These are phyloP conservation scores for Damaliscus lunatus DNA, from an alignment of 2,113 vertebrate species.

Conservation along the genomic window DNA sequence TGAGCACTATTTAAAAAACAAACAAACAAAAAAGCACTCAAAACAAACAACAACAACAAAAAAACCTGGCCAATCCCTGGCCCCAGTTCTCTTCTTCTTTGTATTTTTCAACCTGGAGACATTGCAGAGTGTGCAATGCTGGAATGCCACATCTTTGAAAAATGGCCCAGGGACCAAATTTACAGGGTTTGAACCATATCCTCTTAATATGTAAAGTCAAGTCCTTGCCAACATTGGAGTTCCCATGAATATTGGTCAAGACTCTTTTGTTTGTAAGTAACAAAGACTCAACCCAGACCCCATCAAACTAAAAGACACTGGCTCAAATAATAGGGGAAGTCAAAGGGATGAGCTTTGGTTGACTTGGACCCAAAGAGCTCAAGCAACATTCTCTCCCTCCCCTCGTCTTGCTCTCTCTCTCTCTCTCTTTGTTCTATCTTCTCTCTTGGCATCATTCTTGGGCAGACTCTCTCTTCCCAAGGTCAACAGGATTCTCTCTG, in stretches of 20 bases:
- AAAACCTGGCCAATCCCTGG: neutral
- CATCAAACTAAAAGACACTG: neutral
- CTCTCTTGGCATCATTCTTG: neutral
- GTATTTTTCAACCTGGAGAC: neutral
- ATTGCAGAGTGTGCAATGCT: rapidly evolving
- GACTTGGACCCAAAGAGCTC: neutral
- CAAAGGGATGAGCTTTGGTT: neutral
- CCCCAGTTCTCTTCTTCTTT: neutral
- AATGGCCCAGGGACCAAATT: neutral
- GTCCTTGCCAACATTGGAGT: neutral
- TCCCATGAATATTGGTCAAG: neutral
- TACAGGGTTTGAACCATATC: neutral
- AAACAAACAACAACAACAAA: neutral
- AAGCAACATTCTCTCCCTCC: neutral
- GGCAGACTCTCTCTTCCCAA: neutral
- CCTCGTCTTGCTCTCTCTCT: rapidly evolving
- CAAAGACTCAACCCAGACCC: neutral
- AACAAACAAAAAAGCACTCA: neutral
- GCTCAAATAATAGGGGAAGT: neutral
- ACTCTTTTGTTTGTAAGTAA: neutral
- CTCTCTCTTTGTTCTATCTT: neutral
- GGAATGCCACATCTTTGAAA: neutral
- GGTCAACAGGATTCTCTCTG: neutral
- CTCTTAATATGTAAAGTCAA: neutral
- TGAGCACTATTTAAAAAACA: rapidly evolving